Conservation (phyloP, 2,888 invertebrate species). For the Watsonalla binaria region DNA sequence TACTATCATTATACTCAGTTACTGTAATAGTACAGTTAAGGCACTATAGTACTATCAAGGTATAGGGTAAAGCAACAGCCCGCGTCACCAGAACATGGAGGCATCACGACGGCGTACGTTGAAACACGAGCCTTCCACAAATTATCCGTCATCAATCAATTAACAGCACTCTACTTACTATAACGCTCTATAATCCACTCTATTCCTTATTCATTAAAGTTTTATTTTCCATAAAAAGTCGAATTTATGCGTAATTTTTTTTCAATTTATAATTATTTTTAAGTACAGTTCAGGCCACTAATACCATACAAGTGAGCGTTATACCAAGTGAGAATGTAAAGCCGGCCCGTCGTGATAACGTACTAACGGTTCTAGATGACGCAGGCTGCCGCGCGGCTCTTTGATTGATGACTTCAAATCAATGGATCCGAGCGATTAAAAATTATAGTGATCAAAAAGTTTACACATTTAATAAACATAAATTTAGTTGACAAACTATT, state of each 20-base stretch:
- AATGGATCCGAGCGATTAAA: conserved; percentile 58
- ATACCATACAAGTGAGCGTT: conserved; percentile 20
- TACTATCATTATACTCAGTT: background rate
- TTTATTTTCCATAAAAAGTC: background rate
- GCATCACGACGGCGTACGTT: conserved; percentile 70
- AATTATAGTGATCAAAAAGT: conserved; percentile 4
- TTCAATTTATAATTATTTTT: too few species aligned
- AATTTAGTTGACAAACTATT: conserved; percentile 3
- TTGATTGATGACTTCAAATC: conserved; percentile 79
- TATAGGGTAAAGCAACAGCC: conserved; percentile 23
- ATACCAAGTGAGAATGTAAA: conserved; percentile 30
- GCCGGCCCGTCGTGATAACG: conserved; percentile 67
- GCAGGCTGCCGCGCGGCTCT: conserved; percentile 56
- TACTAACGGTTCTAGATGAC: conserved; percentile 73
- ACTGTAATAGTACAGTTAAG: too few species aligned
- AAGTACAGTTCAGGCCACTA: conserved; percentile 2
- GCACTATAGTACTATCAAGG: background rate
- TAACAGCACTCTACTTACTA: conserved; percentile 25
- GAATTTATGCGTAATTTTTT: too few species aligned
- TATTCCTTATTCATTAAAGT: background rate
- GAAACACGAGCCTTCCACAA: conserved; percentile 51
- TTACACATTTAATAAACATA: background rate
- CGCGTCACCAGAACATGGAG: conserved; percentile 77
- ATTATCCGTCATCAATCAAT: conserved; percentile 77
- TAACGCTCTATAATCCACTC: conserved; percentile 28